Percentiles rank a stretch among this genome's conserved stretches.
These are phyloP conservation scores for Macrocentrus cingulum DNA, from an alignment of 1,140 invertebrate genomes.

Conservation along the genomic window DNA sequence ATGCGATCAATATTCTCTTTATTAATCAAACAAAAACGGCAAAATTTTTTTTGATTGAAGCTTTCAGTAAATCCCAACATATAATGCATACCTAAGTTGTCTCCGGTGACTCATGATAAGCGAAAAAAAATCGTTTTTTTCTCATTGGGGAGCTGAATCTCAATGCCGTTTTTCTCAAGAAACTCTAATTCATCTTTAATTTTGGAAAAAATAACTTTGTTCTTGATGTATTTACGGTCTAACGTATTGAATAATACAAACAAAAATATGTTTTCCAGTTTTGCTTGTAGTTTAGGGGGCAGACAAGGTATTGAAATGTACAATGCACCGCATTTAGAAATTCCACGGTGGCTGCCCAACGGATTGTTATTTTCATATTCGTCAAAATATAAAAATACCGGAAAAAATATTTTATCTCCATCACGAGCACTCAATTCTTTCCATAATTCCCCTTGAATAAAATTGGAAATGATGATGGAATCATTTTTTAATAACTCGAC, in stretches of 20 bases:
- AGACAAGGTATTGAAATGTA: conserved; percentile 36
- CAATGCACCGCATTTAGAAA: conserved; percentile 37
- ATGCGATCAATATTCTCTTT: conserved; percentile 28
- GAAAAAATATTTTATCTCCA: conserved; percentile 33
- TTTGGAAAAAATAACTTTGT: conserved; percentile 33
- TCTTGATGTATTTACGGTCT: conserved; percentile 35
- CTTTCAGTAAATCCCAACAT: conserved; percentile 39
- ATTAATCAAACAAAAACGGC: conserved; percentile 38
- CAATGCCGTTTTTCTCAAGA: conserved; percentile 36
- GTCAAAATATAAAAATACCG: conserved; percentile 36
- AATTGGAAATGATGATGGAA: conserved; percentile 32
- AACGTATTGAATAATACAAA: conserved; percentile 35
- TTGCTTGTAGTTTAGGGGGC: conserved; percentile 27
- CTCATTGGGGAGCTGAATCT: conserved; percentile 19
- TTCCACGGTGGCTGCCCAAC: conserved; percentile 32
- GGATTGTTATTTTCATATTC: conserved; percentile 24
- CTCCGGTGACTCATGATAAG: conserved; percentile 38
- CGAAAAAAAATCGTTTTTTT: conserved; percentile 34
- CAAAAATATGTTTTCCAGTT: conserved; percentile 39
- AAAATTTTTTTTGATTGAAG: conserved; percentile 38
- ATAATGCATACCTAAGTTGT: conserved; percentile 45
- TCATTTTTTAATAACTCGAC: conserved; percentile 27
- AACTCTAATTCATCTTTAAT: conserved; percentile 34
- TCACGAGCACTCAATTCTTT: conserved; percentile 21
- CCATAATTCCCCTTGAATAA: conserved; percentile 41